Base-by-base conservation (phyloP, 1,140 invertebrate genomes). In the Riptortus pedestris region DNA sequence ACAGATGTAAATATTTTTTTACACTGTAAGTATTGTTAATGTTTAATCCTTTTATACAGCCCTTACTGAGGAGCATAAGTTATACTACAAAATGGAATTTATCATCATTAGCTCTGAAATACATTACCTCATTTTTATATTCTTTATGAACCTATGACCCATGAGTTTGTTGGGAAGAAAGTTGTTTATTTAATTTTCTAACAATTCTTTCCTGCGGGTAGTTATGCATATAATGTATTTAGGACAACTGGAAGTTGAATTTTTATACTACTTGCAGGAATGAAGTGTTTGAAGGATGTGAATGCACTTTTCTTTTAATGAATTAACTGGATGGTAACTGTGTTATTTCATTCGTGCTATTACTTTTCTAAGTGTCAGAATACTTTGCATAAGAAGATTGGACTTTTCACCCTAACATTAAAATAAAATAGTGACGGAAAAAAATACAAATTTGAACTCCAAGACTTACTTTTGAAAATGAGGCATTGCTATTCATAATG, bases 1-100 rank as follows among this genome's bases (percentile, higher is more conserved):
- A 55, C 51, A 55, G 51, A 55, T 55, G 51, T 55, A 55, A 55
- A 55, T 55, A 55, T 55, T 55, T 55, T 55, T 55, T 55, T 55
- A 55, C 51, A 24, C 51, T 55, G 51, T 55, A 55, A 55, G 51
- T 55, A 55, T 55, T 55, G 51, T 55, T 55, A 47, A 47, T 47
- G 51, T 24, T 22, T 55, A 55, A 24, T 55, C 51, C 18, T 55
- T 55, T 55, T 55, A 55, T 55, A 55, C 51, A 55, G 51, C 24
- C 24, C 51, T 24, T 55, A 14, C 51, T 18, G 51, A 55, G 20
- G 24, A 55, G 26, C 18, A 55, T 55, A 55, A 24, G 51, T 55
- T 24, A 55, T 55, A 24, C 26, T 24, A 27, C 18, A 55, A 24
- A 24, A 24, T 27, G 26, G 24, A 24, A 18, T 22, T 24, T 55